Percentiles rank a stretch among this genome's conserved stretches.
Evolutionary conservation across 2,888 invertebrate species (phyloP).

Genomic region (Cheilosia scutellata): DNA sequence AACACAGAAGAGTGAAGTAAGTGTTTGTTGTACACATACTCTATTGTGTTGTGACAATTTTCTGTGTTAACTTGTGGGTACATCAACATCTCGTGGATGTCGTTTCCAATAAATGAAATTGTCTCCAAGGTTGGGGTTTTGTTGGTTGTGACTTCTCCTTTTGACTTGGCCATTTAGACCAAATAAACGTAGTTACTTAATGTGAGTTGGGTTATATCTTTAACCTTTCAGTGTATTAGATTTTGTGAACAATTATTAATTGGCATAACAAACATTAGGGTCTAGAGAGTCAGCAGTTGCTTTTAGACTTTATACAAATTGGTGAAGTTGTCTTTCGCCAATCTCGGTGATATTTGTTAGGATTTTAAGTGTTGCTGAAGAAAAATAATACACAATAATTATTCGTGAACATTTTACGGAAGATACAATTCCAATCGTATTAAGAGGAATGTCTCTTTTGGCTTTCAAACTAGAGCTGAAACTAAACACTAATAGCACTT

Average conservation of each 20-base stretch:
- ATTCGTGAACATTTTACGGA: no score
- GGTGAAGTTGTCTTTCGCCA: no score
- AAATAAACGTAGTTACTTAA: background rate
- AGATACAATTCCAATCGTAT: no score
- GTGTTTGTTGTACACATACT: constrained; percentile 29
- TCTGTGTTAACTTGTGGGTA: constrained; percentile 21
- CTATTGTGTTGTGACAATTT: constrained; percentile 52
- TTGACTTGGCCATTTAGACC: background rate
- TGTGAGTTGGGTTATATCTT: background rate
- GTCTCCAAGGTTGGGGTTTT: background rate
- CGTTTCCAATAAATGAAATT: constrained; percentile 9
- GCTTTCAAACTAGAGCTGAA: no score
- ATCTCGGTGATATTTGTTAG: no score
- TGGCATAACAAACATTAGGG: background rate
- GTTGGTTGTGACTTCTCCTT: background rate
- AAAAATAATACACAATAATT: no score
- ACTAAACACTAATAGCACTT: no score
- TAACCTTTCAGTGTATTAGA: constrained; percentile 1
- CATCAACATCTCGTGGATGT: constrained; percentile 25
- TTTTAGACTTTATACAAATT: background rate
- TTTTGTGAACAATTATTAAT: background rate
- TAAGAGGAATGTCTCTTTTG: no score
- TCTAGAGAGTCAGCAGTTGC: background rate
- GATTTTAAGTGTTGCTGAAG: no score
- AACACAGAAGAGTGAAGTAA: constrained; percentile 13